These are phyloP conservation scores for Tetragonula clypearis DNA, from an alignment of 1,140 invertebrate species.

Conservation along the genomic window DNA sequence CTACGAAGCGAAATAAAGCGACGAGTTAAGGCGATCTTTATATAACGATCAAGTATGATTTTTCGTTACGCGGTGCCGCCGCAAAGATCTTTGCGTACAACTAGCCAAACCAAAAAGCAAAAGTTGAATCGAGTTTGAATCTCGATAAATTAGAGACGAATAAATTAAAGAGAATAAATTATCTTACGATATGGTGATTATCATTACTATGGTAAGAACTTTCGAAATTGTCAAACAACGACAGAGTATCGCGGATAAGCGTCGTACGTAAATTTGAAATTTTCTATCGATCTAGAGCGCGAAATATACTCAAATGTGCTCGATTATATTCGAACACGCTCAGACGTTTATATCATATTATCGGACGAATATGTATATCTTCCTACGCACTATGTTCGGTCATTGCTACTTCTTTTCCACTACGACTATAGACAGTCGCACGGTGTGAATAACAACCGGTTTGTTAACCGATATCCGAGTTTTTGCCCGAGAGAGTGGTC, in stretches of 20 bases:
- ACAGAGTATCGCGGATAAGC: too few relatives aligned
- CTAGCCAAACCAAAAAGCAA: too few relatives aligned
- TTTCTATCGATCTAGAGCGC: too few relatives aligned
- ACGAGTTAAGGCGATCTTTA: not conserved
- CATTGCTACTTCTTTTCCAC: conserved; percentile 17
- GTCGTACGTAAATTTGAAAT: too few relatives aligned
- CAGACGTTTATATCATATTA: not conserved
- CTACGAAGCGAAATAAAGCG: not conserved
- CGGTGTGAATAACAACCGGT: conserved; percentile 73
- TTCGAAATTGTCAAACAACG: too few relatives aligned
- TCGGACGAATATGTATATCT: too few relatives aligned
- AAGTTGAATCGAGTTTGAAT: too few relatives aligned
- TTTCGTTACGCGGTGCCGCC: not conserved
- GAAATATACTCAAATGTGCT: too few relatives aligned
- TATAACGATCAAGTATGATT: not conserved
- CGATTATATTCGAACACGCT: not conserved
- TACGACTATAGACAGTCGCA: conserved; percentile 48
- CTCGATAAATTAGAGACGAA: too few relatives aligned
- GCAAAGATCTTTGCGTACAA: not conserved
- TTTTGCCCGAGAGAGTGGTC: conserved; percentile 39
- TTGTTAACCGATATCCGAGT: conserved; percentile 64
- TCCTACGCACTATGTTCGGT: not conserved
- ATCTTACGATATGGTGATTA: too few relatives aligned
- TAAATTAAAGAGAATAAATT: too few relatives aligned
- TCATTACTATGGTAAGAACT: too few relatives aligned